A percentile compares a stretch with the other conserved stretches of the same genome.
These are phyloP conservation scores for Pagrus major DNA, from an alignment of 2,113 vertebrate genomes.

Conservation along the genomic window DNA sequence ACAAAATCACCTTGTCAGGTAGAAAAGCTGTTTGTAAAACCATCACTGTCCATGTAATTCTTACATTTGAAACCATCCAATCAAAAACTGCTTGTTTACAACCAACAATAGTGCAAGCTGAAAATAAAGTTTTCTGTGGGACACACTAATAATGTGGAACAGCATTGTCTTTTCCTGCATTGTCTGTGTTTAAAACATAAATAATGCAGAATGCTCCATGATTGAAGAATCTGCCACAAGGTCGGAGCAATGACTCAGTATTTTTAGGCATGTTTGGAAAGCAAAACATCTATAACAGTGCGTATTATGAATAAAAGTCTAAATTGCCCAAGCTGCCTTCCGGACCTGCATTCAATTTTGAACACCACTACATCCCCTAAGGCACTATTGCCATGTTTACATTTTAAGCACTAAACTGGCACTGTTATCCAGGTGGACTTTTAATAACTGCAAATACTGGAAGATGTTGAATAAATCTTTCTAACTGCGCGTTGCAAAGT, in stretches of 20 bases:
- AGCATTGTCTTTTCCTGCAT: not conserved
- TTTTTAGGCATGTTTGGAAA: constrained; percentile 47
- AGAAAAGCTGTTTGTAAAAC: not conserved
- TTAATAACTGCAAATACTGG: constrained; percentile 21
- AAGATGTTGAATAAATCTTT: constrained; percentile 33
- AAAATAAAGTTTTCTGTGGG: not conserved
- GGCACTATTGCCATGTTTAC: constrained; percentile 13
- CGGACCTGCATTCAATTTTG: constrained; percentile 10
- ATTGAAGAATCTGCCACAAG: constrained; percentile 32
- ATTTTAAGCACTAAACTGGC: not conserved
- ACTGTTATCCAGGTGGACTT: not conserved
- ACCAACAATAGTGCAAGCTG: not conserved
- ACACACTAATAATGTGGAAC: not conserved
- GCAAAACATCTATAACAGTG: constrained; percentile 32
- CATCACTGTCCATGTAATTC: not conserved
- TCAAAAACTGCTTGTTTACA: not conserved
- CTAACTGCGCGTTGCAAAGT: constrained; percentile 6
- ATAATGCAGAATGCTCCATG: constrained; percentile 49
- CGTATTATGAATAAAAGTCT: constrained; percentile 40
- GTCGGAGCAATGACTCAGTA: constrained; percentile 36
- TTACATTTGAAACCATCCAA: not conserved
- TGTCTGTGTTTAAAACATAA: constrained; percentile 38
- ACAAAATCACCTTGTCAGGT: constrained; percentile 10
- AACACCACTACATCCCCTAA: not conserved
- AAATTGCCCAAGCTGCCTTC: not conserved